These are phyloP conservation scores for Scaptomyza reducta DNA, from an alignment of 2,888 invertebrate species.

Conservation along the genomic window DNA sequence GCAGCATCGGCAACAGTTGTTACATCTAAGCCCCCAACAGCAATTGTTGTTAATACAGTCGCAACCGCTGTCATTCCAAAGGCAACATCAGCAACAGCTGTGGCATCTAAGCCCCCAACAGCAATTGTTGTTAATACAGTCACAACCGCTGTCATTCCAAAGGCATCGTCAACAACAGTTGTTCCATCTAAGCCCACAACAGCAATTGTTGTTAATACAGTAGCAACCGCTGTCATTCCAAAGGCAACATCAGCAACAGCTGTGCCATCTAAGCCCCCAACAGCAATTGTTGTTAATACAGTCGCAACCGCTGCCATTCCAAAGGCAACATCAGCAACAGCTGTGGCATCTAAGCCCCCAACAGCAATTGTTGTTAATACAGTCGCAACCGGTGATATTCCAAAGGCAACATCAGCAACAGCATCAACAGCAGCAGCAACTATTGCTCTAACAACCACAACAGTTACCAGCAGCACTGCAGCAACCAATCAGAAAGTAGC, in stretches of 20 bases:
- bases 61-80: conserved; percentile 9
- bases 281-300: conserved; percentile 3
- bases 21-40: neutral
- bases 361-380: conserved; percentile 1
- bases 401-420: conserved; percentile 3
- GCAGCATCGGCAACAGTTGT: neutral
- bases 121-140: conserved; percentile 3
- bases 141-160: conserved; percentile 4
- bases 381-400: conserved; percentile 7
- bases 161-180: conserved; percentile 3
- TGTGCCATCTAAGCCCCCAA: neutral
- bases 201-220: conserved; percentile 4
- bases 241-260: conserved; percentile 1
- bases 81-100: neutral
- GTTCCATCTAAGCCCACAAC: neutral
- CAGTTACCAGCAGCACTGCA: conserved; percentile 1
- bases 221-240: conserved; percentile 6
- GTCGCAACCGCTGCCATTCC: conserved; percentile 5
- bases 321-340: conserved; percentile 5
- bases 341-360: neutral
- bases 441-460: conserved; percentile 1
- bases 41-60: conserved; percentile 5
- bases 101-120: neutral
- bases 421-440: conserved; percentile 3
- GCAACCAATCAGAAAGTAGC: conserved; percentile 1